phyloP scores from a whole-genome alignment of 2,113 vertebrate genomes.

The Dasypus novemcinctus region DNA sequence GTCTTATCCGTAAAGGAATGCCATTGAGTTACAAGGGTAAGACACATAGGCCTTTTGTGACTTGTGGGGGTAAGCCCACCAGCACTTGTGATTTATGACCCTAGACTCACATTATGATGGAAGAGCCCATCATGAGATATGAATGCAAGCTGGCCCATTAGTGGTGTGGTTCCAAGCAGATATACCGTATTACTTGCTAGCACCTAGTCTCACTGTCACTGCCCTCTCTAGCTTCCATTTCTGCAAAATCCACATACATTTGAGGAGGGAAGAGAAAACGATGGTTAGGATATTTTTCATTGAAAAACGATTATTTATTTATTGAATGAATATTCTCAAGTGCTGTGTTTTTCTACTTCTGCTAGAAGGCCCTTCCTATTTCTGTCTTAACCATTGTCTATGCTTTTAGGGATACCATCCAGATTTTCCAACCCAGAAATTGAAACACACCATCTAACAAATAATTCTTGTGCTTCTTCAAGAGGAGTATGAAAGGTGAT shows the following conservation, averaged over 20 bases:
- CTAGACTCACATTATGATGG: background rate
- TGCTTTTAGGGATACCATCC: background rate
- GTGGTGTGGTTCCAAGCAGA: background rate
- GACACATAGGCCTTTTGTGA: background rate
- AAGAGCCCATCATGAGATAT: background rate
- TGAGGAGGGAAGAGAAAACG: background rate
- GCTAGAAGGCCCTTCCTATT: background rate
- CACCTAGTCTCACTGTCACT: background rate
- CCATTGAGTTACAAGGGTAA: background rate
- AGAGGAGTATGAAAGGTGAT: fast-evolving
- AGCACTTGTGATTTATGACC: background rate
- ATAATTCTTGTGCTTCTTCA: background rate
- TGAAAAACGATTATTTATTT: too few species aligned
- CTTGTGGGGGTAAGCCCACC: background rate
- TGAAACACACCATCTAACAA: background rate
- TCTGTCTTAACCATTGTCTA: background rate
- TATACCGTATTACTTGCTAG: background rate
- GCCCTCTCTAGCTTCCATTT: background rate
- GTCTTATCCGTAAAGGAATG: background rate
- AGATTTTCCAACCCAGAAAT: background rate
- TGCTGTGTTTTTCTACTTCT: background rate
- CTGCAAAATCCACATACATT: background rate
- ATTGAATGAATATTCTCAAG: background rate
- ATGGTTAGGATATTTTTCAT: background rate
- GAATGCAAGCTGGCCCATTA: background rate